phyloP scores from a whole-genome alignment of 1,140 invertebrate genomes.

The Zaprionus africanus region DNA sequence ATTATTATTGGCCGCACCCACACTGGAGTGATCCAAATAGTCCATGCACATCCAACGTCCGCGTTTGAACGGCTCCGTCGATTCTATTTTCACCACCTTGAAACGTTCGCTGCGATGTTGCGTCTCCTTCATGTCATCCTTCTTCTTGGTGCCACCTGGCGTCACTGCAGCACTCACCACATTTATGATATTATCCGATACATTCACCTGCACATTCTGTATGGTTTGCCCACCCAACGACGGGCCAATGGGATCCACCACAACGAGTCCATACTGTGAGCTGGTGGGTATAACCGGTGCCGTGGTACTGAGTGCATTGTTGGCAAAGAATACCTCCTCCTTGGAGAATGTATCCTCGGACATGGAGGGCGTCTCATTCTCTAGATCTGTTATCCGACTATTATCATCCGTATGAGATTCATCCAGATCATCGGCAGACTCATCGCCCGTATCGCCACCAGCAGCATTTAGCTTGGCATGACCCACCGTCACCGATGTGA shows the following conservation, averaged over 20 bases:
- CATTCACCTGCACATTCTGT: slow-evolving; percentile 87
- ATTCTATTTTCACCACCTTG: slow-evolving; percentile 98
- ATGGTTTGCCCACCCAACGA: slow-evolving; percentile 68
- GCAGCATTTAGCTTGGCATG: slow-evolving; percentile 86
- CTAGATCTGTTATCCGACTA: slow-evolving; percentile 91
- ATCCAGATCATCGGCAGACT: slow-evolving; percentile 96
- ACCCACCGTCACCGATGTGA: slow-evolving; percentile 94
- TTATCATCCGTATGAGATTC: slow-evolving; percentile 96
- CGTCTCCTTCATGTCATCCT: slow-evolving; percentile 88
- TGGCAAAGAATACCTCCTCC: slow-evolving; percentile 92
- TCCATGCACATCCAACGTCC: slow-evolving; percentile 98
- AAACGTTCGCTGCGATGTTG: slow-evolving; percentile 94
- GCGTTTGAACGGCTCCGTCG: slow-evolving; percentile 96
- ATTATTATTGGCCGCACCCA: slow-evolving; percentile 70
- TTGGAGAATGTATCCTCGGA: slow-evolving; percentile 93
- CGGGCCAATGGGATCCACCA: slow-evolving; percentile 87
- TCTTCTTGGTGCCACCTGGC: slow-evolving; percentile 86
- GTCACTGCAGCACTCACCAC: slow-evolving; percentile 86
- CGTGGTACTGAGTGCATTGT: slow-evolving; percentile 90
- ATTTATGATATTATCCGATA: slow-evolving; percentile 88
- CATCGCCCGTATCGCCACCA: slow-evolving; percentile 94
- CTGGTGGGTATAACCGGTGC: slow-evolving; percentile 93
- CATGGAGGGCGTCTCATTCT: slow-evolving; percentile 93
- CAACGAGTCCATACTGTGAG: slow-evolving; percentile 92
- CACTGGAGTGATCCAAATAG: slow-evolving; percentile 92